phyloP scores from a whole-genome alignment of 1,140 invertebrate genomes.

The Melanaphis sacchari region DNA sequence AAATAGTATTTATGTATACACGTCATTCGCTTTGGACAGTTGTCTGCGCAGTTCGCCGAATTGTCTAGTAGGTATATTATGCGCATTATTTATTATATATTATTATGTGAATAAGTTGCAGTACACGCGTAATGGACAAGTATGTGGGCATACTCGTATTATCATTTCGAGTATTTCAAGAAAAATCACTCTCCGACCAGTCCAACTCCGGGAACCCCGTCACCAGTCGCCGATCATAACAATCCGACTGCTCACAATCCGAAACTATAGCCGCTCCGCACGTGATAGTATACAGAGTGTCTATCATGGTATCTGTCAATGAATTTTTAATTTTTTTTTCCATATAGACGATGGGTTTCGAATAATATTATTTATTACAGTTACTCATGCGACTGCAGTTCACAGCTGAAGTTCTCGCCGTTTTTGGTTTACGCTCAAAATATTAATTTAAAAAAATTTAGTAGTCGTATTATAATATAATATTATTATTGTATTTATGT shows the following conservation, averaged over 20 bases:
- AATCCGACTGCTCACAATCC: not conserved
- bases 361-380: not conserved
- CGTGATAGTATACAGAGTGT: not conserved
- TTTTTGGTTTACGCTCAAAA: not conserved
- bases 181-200: not conserved
- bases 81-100: too few species aligned
- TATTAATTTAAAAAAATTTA: too few species aligned
- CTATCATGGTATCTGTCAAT: not conserved
- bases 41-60: not conserved
- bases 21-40: not conserved
- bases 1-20: not conserved
- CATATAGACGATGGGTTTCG: not conserved
- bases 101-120: too few species aligned
- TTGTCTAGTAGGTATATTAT: not conserved
- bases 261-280: not conserved
- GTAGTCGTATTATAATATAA: too few species aligned
- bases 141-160: not conserved
- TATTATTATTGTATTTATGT: too few species aligned
- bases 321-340: not conserved
- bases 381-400: not conserved
- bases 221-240: not conserved
- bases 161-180: not conserved
- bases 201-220: not conserved
- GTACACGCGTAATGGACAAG: not conserved
- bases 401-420: not conserved